Evolutionary conservation across 1,140 invertebrate species (phyloP).

Genomic region (Campoletis sonorensis): DNA sequence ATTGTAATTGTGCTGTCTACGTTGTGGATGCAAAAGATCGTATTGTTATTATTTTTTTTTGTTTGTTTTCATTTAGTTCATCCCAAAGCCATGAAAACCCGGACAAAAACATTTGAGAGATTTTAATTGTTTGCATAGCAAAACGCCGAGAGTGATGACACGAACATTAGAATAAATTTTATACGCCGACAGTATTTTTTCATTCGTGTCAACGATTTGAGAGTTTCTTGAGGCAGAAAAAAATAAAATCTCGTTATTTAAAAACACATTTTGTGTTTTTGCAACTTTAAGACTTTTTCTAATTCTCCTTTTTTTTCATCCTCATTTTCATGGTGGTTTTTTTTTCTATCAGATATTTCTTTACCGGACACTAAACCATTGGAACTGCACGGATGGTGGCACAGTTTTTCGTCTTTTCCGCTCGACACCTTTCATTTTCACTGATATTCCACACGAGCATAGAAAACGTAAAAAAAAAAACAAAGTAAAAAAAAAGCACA

Average conservation of each 20-base stretch:
- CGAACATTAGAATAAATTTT: too few species aligned
- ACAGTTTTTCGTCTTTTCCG: neutral
- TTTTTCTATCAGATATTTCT: too few species aligned
- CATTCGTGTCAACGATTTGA: too few species aligned
- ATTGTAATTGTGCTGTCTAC: conserved; percentile 18
- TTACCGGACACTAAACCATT: neutral
- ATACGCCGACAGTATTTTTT: too few species aligned
- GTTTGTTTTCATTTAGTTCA: neutral
- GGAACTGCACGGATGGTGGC: neutral
- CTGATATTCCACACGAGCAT: neutral
- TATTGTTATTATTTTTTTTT: neutral
- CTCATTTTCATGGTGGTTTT: neutral
- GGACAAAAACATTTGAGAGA: neutral
- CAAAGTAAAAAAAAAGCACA: neutral
- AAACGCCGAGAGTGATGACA: neutral
- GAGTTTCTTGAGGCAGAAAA: too few species aligned
- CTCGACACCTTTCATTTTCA: conserved; percentile 5
- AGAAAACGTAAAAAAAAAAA: neutral
- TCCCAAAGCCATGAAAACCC: neutral
- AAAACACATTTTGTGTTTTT: neutral
- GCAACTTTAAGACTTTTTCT: neutral
- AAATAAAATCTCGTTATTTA: too few species aligned
- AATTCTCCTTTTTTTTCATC: neutral
- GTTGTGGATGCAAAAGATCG: neutral
- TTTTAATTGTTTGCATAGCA: neutral